These are phyloP conservation scores for Lagodon rhomboides DNA, from an alignment of 2,797 vertebrate genomes.

Conservation along the genomic window DNA sequence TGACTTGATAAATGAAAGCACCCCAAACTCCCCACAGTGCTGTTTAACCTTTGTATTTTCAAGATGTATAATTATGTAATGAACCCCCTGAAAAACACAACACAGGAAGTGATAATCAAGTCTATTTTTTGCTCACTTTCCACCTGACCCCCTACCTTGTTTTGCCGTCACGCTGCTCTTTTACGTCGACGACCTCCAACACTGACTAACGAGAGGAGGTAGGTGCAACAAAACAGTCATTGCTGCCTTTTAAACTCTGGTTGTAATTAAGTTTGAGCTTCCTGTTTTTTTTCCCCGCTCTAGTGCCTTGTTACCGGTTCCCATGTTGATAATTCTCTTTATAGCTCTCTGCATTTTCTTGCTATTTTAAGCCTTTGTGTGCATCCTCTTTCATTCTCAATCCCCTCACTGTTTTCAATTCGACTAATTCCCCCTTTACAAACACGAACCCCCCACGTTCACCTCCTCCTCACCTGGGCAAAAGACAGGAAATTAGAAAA, in stretches of 20 bases:
- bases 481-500: slow-evolving; percentile 52
- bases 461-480: slow-evolving; percentile 35
- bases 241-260: slow-evolving; percentile 15
- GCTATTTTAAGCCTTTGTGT: slow-evolving; percentile 52
- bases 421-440: slow-evolving; percentile 28
- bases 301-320: slow-evolving; percentile 40
- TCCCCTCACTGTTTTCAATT: slow-evolving; percentile 42
- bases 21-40: slow-evolving; percentile 21
- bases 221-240: slow-evolving; percentile 13
- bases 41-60: slow-evolving; percentile 48
- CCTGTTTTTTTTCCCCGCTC: slow-evolving; percentile 13
- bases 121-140: neutral
- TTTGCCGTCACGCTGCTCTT: slow-evolving; percentile 15
- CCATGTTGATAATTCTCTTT: slow-evolving; percentile 41
- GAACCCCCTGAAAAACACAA: slow-evolving; percentile 20
- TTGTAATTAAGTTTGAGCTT: slow-evolving; percentile 32
- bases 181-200: slow-evolving; percentile 21
- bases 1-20: slow-evolving; percentile 57
- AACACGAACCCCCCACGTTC: neutral
- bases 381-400: slow-evolving; percentile 31
- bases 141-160: slow-evolving; percentile 2
- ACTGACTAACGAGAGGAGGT: slow-evolving; percentile 14
- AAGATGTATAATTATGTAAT: slow-evolving; percentile 41
- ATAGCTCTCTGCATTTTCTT: slow-evolving; percentile 23
- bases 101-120: slow-evolving; percentile 52